Conservation (phyloP, 2,888 invertebrate species). For the Machimus rusticus region DNA sequence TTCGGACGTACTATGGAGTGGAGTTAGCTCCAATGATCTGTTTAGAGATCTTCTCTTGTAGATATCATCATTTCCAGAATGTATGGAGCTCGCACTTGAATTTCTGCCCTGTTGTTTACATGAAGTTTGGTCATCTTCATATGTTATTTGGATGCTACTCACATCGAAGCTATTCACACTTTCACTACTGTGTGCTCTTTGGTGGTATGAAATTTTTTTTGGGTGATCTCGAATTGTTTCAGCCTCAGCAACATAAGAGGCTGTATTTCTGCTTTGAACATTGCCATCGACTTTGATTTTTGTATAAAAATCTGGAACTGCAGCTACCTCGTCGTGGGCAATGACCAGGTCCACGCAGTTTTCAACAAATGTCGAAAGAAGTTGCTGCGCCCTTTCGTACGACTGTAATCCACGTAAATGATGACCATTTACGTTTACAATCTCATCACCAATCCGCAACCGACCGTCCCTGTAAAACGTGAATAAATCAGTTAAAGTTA, state of each 20-base stretch:
- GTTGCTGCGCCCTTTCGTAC: conserved; percentile 70
- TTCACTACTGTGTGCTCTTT: conserved; percentile 59
- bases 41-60: conserved; percentile 4
- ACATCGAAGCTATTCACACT: conserved; percentile 56
- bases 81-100: background rate
- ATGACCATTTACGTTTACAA: conserved; percentile 86
- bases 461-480: conserved; percentile 75
- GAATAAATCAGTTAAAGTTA: conserved; percentile 27
- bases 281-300: conserved; percentile 60
- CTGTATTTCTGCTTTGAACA: conserved; percentile 35
- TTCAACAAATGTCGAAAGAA: conserved; percentile 61
- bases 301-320: conserved; percentile 62
- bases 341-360: conserved; percentile 69
- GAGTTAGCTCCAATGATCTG: conserved; percentile 56
- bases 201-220: conserved; percentile 58
- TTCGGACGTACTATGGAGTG: conserved; percentile 55
- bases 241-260: background rate
- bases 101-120: background rate
- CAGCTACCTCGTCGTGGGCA: conserved; percentile 71
- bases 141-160: conserved; percentile 55
- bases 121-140: conserved; percentile 47
- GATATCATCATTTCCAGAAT: background rate
- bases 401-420: conserved; percentile 78
- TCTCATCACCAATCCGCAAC: conserved; percentile 85
- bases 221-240: conserved; percentile 20